These are phyloP conservation scores for Geophilus truncorum DNA, from an alignment of 2,888 invertebrate genomes.

Conservation along the genomic window DNA sequence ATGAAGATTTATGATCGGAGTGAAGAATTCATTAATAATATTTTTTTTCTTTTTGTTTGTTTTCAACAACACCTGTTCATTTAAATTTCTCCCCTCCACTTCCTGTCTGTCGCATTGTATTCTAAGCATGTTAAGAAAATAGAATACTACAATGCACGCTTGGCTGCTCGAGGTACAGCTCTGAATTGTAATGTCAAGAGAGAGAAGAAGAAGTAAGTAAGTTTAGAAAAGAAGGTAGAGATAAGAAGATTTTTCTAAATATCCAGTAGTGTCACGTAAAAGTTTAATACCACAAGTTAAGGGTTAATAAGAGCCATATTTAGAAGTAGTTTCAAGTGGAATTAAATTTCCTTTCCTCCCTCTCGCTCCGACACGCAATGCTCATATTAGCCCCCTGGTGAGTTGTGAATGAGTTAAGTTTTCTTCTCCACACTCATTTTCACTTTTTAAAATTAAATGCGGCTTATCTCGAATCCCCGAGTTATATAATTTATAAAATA, in stretches of 20 bases:
- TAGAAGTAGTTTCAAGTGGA: not conserved
- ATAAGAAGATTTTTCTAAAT: too few species aligned
- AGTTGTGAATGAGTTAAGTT: conserved; percentile 24
- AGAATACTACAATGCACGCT: too few species aligned
- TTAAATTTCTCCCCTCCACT: not conserved
- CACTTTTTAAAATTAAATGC: conserved; percentile 15
- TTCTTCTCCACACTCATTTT: conserved; percentile 6
- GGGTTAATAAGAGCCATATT: not conserved
- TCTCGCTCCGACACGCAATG: not conserved
- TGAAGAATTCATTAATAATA: not conserved
- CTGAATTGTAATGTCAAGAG: too few species aligned
- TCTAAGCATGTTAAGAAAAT: too few species aligned
- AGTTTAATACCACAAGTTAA: not conserved
- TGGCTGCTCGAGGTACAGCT: too few species aligned
- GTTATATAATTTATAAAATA: conserved; percentile 18
- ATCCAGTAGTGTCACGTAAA: too few species aligned
- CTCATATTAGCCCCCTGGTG: conserved; percentile 23
- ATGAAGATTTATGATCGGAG: not conserved
- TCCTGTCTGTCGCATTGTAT: too few species aligned
- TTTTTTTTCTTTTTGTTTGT: not conserved
- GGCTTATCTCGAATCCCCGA: conserved; percentile 4
- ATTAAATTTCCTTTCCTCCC: not conserved
- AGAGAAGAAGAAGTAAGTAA: too few species aligned
- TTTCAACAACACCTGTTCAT: not conserved
- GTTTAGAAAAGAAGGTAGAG: too few species aligned